Evolutionary conservation across 2,888 invertebrate genomes (phyloP), one percentile per base, ranked within the genome.

Genomic region (Aphidius colemani): DNA sequence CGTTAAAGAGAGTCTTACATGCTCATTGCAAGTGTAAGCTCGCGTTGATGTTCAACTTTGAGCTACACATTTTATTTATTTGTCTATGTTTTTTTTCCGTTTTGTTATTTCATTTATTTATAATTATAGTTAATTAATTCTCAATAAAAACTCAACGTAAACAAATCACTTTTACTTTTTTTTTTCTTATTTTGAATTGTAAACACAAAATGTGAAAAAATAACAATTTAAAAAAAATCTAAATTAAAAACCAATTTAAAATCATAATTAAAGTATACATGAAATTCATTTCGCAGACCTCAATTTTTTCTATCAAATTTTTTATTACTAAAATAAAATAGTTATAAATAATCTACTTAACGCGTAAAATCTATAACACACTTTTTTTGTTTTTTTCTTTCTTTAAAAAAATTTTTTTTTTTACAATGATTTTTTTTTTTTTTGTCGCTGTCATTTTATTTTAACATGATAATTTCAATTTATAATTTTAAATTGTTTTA

Each of bases 341-440:
- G 10, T 45, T n/a, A 59, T 30, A 59, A 59, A 51, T 41, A 13
- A 11, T 9, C 40, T 11, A 51, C 8, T 30, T 41, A 59, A 49
- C n/a, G 43, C 43, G 48, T 43, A 51, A 18, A 44, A n/a, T 59
- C 8, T n/a, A 9, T 53, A 30, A 39, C 53, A 39, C 53, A 18
- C 53, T 63, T 65, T 48, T 66, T 53, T 53, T 44, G 48, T 53
- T 63, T 43, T 18, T 61, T 53, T 53, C 44, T 51, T 41, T 43
- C 59, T 49, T 58, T 11, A 46, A 40, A 53, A 13, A 10, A 41
- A n/a, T 40, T 40, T 62, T 59, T 46, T 61, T 9, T 41, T 48
- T 63, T 53, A 11, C 49, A 18, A 18, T 18, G 13, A 18, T 45
- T 50, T 50, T 55, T 57, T 48, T 55, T 43, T 18, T 51, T 44